phyloP scores from a whole-genome alignment of 2,888 invertebrate genomes.

The Eledone cirrhosa region DNA sequence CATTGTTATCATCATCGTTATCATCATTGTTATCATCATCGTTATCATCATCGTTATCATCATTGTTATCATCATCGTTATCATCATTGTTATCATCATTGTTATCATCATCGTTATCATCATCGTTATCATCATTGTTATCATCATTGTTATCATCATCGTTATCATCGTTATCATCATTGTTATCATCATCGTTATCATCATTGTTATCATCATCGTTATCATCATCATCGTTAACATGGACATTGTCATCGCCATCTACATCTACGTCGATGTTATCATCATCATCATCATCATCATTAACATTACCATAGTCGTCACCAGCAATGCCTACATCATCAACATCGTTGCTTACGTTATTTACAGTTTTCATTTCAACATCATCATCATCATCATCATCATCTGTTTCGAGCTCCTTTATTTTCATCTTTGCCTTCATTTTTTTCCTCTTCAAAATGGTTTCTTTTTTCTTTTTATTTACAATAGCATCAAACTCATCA shows the following conservation, averaged over 20 bases:
- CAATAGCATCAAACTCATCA: too few species aligned
- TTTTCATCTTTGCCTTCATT: neutral
- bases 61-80: neutral
- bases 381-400: neutral
- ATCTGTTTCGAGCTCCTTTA: neutral
- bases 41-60: neutral
- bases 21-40: neutral
- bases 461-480: too few species aligned
- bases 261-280: neutral
- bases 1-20: neutral
- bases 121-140: neutral
- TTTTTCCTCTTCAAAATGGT: too few species aligned
- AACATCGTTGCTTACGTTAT: neutral
- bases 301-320: neutral
- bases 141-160: constrained; percentile 20
- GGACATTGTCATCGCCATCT: neutral
- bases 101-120: neutral
- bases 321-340: constrained; percentile 1
- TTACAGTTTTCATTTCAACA: neutral
- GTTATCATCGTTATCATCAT: neutral
- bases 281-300: neutral
- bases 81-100: neutral
- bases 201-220: neutral
- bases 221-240: constrained; percentile 10
- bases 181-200: neutral